Evolutionary conservation across 2,113 vertebrate genomes (phyloP), one percentile per base, ranked within the genome.

Genomic region (Pelmatolapia mariae): DNA sequence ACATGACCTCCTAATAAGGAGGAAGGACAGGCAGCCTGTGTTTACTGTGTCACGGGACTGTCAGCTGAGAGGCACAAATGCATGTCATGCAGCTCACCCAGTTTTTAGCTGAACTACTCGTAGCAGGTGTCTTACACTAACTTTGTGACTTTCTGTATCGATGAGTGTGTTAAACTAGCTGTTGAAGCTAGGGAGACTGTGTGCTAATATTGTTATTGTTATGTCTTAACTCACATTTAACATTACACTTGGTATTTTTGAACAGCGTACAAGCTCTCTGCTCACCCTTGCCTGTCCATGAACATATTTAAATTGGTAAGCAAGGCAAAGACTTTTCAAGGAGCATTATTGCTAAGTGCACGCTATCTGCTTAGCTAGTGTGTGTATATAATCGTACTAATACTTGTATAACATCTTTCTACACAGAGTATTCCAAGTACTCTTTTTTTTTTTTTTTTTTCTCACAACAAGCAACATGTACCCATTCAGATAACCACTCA

Each of bases 1-100:
- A 82, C 40, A 40, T 87, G 88, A 88, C 36, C 84, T 86, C 66
- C 56, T 84, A 89, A 92, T 71, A 76, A 89, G 36, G 57, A 85
- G 78, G 84, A 80, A 79, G 71, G 76, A 86, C 82, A 26, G 82
- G n/a, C 89, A 76, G 87, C 91, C 80, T 82, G 84, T 89, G 54
- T 82, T 38, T 68, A 29, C 73, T 82, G 22, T 82, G 82, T 91
- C 86, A 86, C 0, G 10, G 43, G 79, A 86, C 80, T 31, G 24
- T 78, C 9, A 85, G 54, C 33, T 82, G 57, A 68, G 24, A 63
- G 10, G 19, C 7, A 52, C 38, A 84, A 66, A 40, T 81, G 16
- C 38, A 52, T 13, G 29, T 45, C 3, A 13, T 66, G 38, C n/a
- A 89, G 6, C 16, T 85, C 68, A 6, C 16, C 2, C 43, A 31